These are phyloP conservation scores for Drosophila pandora DNA, from an alignment of 1,140 invertebrate genomes.

Conservation along the genomic window DNA sequence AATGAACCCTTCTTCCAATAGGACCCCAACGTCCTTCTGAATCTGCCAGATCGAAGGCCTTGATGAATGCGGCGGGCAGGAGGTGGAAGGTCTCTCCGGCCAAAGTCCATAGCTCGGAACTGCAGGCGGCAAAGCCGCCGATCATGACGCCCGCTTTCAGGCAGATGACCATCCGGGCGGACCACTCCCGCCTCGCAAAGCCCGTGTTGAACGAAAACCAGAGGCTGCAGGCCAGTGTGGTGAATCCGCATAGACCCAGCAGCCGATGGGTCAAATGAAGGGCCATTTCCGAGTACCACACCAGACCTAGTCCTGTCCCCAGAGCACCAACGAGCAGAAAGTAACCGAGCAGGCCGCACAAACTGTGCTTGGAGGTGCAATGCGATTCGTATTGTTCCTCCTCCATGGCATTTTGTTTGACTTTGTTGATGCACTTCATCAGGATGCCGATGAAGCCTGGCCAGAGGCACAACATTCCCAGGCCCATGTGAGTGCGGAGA, in stretches of 20 bases:
- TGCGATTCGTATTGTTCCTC: not conserved
- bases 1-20: not conserved
- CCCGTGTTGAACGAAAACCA: slow-evolving; percentile 30
- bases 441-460: slow-evolving; percentile 25
- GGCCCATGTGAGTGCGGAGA: slow-evolving; percentile 2
- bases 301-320: slow-evolving; percentile 9
- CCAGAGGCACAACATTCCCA: slow-evolving; percentile 17
- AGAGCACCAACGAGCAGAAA: not conserved
- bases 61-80: slow-evolving; percentile 1
- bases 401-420: too few species aligned
- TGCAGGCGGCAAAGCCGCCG: not conserved
- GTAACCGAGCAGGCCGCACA: slow-evolving; percentile 7
- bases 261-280: slow-evolving; percentile 21
- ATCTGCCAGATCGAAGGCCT: not conserved
- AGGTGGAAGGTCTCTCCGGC: not conserved
- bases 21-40: not conserved
- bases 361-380: slow-evolving; percentile 28
- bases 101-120: slow-evolving; percentile 11
- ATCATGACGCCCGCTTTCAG: slow-evolving; percentile 24
- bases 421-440: not conserved
- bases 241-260: slow-evolving; percentile 3
- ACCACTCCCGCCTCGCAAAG: slow-evolving; percentile 40
- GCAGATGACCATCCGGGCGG: rapidly evolving
- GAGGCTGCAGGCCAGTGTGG: slow-evolving; percentile 4
- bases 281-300: not conserved